Conservation (phyloP, 2,113 vertebrate species). For the Cephalopterus ornatus region DNA sequence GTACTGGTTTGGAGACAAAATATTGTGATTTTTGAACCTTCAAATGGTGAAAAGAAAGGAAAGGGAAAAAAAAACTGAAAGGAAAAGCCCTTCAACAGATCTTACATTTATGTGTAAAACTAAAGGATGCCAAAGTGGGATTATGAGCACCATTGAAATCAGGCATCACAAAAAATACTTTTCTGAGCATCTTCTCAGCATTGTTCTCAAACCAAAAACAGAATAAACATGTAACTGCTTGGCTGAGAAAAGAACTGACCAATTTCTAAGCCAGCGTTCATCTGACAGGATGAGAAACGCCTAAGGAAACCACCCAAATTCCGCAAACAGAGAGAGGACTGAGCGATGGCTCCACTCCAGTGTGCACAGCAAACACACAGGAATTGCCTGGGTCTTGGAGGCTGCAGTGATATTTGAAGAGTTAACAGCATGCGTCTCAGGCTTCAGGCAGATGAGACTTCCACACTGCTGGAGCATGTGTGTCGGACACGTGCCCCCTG, state of each 20-base stretch:
- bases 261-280: fast-evolving
- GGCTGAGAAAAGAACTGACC: not conserved
- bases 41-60: not conserved
- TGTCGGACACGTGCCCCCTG: not conserved
- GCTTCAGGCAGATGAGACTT: not conserved
- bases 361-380: not conserved
- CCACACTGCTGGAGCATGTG: not conserved
- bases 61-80: not conserved
- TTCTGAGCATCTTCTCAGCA: fast-evolving
- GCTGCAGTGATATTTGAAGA: not conserved
- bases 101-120: not conserved
- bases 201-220: not conserved
- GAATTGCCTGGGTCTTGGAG: not conserved
- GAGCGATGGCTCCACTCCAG: fast-evolving
- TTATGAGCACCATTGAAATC: not conserved
- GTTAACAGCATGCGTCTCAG: not conserved
- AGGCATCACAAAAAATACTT: not conserved
- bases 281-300: not conserved
- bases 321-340: not conserved
- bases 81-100: not conserved
- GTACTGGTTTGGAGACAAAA: fast-evolving
- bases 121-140: not conserved
- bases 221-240: not conserved
- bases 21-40: not conserved
- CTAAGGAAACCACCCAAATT: not conserved